A percentile compares a stretch with the other conserved stretches of the same genome.
These are phyloP conservation scores for Sciurus vulgaris DNA, from an alignment of 2,797 vertebrate species.

Conservation along the genomic window DNA sequence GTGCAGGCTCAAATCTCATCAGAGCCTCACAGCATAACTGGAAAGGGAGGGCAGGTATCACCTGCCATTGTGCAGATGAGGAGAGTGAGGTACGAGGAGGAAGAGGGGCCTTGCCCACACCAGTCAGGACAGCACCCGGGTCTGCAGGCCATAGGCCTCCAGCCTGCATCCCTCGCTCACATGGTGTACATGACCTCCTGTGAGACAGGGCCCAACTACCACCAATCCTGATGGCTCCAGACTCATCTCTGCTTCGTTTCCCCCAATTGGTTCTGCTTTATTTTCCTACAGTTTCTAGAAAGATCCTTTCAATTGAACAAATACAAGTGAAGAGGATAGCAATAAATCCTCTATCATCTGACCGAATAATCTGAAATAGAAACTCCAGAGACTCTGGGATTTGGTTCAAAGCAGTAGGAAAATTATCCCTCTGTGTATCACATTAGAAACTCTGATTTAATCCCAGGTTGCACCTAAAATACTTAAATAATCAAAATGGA, in stretches of 20 bases:
- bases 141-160: neutral
- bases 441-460: constrained; percentile 26
- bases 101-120: neutral
- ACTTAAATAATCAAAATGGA: neutral
- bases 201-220: neutral
- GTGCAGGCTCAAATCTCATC: neutral
- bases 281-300: constrained; percentile 65
- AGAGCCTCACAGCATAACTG: neutral
- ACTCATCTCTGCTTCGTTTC: constrained; percentile 21
- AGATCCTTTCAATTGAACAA: constrained; percentile 52
- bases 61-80: neutral
- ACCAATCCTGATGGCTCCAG: constrained; percentile 5
- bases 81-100: neutral
- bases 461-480: neutral
- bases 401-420: neutral
- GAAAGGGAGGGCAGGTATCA: neutral
- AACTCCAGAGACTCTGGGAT: constrained; percentile 11
- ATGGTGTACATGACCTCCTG: neutral
- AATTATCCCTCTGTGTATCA: neutral
- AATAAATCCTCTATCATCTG: constrained; percentile 27
- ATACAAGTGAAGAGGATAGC: neutral
- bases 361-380: constrained; percentile 52
- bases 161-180: neutral
- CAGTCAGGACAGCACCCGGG: neutral
- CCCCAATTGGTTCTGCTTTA: neutral